Conservation (phyloP, 2,113 vertebrate genomes). For the Zosterops pallidus region DNA sequence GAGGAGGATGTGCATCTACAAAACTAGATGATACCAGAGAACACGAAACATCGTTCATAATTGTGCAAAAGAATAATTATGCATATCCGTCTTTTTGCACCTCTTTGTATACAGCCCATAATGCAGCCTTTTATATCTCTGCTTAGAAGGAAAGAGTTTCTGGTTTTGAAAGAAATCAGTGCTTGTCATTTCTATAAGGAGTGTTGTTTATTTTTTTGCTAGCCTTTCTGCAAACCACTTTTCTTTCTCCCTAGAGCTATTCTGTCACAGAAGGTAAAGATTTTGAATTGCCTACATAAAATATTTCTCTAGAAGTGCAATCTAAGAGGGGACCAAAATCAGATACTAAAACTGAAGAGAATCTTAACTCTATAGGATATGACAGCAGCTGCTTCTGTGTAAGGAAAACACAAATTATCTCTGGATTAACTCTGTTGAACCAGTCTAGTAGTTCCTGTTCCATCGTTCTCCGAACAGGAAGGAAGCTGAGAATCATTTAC, state of each 20-base stretch:
- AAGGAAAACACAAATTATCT: conserved; percentile 30
- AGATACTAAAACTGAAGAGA: conserved; percentile 17
- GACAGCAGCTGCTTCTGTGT: conserved; percentile 21
- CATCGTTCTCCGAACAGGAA: conserved; percentile 13
- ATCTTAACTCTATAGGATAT: conserved; percentile 25
- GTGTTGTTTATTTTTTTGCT: not conserved
- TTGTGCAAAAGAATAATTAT: not conserved
- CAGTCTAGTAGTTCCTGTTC: not conserved
- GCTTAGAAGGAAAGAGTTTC: not conserved
- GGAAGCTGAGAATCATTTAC: conserved; percentile 37
- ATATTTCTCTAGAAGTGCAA: not conserved
- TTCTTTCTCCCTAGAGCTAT: conserved; percentile 37
- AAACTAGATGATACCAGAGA: not conserved
- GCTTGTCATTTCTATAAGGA: conserved; percentile 11
- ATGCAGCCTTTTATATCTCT: conserved; percentile 5
- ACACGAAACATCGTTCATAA: not conserved
- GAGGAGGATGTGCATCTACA: not conserved
- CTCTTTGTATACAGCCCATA: conserved; percentile 21
- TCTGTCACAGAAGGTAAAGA: conserved; percentile 48
- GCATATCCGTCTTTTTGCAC: not conserved
- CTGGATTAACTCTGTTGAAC: conserved; percentile 38
- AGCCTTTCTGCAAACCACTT: conserved; percentile 27
- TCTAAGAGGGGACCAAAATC: conserved; percentile 20
- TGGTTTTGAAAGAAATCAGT: conserved; percentile 7
- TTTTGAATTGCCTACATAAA: conserved; percentile 38